Percentiles rank a stretch among this genome's conserved stretches.
Conservation (phyloP, 2,113 vertebrate genomes). For the Chloropsis cyanopogon region DNA sequence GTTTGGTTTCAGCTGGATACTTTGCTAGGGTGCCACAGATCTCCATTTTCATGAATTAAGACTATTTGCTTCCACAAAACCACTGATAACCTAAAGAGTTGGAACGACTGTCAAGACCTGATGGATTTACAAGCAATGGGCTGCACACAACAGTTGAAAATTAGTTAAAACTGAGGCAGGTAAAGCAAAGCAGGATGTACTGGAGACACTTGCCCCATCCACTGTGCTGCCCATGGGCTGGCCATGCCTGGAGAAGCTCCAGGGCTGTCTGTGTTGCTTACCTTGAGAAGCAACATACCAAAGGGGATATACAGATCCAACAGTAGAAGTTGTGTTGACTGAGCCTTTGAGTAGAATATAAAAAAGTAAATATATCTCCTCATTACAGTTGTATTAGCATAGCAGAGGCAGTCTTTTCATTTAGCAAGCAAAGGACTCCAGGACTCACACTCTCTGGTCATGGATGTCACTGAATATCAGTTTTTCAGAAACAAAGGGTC, state of each 20-base stretch:
- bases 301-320: background rate
- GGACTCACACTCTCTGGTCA: background rate
- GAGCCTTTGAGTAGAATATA: background rate
- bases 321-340: background rate
- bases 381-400: background rate
- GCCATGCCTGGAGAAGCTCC: fast-evolving
- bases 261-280: background rate
- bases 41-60: background rate
- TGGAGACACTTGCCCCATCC: background rate
- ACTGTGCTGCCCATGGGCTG: background rate
- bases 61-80: background rate
- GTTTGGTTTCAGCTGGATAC: background rate
- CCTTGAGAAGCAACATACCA: background rate
- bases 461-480: background rate
- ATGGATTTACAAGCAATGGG: background rate
- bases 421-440: background rate
- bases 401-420: background rate
- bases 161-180: background rate
- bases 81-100: background rate
- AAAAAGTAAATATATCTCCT: background rate
- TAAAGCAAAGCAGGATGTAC: background rate
- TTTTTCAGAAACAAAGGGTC: conserved; percentile 48
- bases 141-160: background rate
- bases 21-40: background rate
- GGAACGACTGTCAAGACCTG: background rate